Base-by-base conservation (phyloP, 1,140 invertebrate genomes). In the Hirudo medicinalis region DNA sequence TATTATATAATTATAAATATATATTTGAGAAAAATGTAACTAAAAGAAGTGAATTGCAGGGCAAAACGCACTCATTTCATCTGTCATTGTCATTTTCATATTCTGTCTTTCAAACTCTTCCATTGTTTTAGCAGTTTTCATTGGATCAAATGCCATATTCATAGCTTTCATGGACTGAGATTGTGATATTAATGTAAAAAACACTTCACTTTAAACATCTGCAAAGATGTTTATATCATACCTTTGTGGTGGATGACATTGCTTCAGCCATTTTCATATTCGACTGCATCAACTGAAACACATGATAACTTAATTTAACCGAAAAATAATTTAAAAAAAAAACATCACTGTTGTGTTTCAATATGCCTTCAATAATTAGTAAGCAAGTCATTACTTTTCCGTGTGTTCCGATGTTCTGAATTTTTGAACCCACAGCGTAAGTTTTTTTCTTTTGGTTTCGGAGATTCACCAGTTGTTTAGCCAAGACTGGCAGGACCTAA, bases 11-110 rank as follows among this genome's bases (percentile, higher is more conserved):
- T n/a, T 32, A 49, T 27, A 6, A 71, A 63, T 70, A 22, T 49
- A 53, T n/a, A 29, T 17, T 27, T n/a, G 40, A 36, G 72, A 49
- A 19, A 72, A 19, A 72, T 11, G 27, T 5, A 67, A 69, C 11
- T 27, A 20, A 72, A 5, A 19, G 22, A 15, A 43, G 20, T 20
- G 36, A 43, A 69, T 63, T 70, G 25, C 27, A 27, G 2, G 9
- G 11, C 11, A 15, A 70, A 54, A 54, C 69, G 2, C 85, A 91
- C 89, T 92, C 88, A 94, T 90, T 85, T 95, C 92, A 82, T 94
- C 91, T 15, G 90, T 90, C 91, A 95, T 94, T 75, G 90, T 90
- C 89, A 95, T 91, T 80, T 90, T 91, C 77, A 87, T 87, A 77
- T 87, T 87, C 69, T 90, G 89, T 78, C 87, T 87, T 77, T 87